Percentiles rank a stretch among this genome's conserved stretches.
phyloP scores from a whole-genome alignment of 2,113 vertebrate genomes.

The Macrotis lagotis region DNA sequence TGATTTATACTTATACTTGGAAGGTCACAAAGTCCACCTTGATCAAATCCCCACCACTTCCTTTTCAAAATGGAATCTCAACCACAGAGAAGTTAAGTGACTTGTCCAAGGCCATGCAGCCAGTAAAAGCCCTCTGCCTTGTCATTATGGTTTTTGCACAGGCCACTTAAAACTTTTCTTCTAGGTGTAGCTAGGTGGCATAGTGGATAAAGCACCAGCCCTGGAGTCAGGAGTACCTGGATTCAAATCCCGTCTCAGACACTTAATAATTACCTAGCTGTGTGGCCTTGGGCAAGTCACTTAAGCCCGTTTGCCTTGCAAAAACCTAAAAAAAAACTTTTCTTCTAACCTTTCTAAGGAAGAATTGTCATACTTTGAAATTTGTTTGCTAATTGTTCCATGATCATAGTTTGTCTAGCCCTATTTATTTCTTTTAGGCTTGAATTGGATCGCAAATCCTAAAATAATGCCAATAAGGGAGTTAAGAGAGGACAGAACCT shows the following conservation, averaged over 20 bases:
- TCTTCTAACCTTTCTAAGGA: background rate
- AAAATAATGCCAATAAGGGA: background rate
- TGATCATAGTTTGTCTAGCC: background rate
- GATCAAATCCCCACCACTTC: background rate
- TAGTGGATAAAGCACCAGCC: too few species aligned
- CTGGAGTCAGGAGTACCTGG: too few species aligned
- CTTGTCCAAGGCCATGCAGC: background rate
- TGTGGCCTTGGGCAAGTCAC: too few species aligned
- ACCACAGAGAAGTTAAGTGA: background rate
- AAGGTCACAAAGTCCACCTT: background rate
- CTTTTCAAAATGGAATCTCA: background rate
- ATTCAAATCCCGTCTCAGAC: too few species aligned
- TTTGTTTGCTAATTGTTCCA: background rate
- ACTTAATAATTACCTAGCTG: too few species aligned
- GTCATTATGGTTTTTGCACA: background rate
- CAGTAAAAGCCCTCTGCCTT: background rate
- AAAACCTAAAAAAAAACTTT: too few species aligned
- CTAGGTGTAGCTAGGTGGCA: too few species aligned
- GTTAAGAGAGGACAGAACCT: background rate
- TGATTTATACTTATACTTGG: background rate
- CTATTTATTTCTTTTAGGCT: background rate
- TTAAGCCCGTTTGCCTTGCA: too few species aligned
- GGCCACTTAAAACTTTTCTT: background rate
- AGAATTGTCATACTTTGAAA: background rate
- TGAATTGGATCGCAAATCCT: background rate